A percentile compares a stretch with the other conserved stretches of the same genome.
phyloP scores from a whole-genome alignment of 2,113 vertebrate species.

The Mobula birostris region DNA sequence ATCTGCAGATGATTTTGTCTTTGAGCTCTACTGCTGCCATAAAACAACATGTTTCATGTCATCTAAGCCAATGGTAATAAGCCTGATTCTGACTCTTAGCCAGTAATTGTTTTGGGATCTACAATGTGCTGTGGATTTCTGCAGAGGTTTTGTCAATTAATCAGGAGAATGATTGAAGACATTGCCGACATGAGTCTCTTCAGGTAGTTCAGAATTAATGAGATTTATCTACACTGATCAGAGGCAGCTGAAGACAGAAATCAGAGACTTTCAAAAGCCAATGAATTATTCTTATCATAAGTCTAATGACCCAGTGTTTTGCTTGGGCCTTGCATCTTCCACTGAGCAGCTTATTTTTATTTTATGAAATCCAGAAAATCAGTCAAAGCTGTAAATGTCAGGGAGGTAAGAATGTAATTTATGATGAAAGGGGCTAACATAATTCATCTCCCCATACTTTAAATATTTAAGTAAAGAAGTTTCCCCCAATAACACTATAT shows the following conservation, averaged over 20 bases:
- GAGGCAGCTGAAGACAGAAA: not conserved
- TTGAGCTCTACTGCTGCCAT: too few relatives aligned
- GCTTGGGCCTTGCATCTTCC: not conserved
- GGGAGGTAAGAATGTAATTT: not conserved
- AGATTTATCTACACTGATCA: not conserved
- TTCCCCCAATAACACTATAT: too few relatives aligned
- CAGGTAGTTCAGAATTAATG: not conserved
- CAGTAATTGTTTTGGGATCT: not conserved
- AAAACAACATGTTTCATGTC: too few relatives aligned
- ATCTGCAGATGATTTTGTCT: not conserved
- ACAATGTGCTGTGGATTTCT: not conserved
- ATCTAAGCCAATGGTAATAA: too few relatives aligned
- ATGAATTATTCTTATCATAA: not conserved
- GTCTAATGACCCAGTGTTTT: not conserved
- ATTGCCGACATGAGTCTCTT: not conserved
- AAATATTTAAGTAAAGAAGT: too few relatives aligned
- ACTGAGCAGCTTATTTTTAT: not conserved
- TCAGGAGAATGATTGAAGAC: not conserved
- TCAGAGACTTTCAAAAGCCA: not conserved
- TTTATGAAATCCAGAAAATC: not conserved
- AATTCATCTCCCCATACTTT: not conserved
- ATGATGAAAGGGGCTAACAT: not conserved
- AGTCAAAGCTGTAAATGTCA: not conserved
- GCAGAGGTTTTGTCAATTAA: not conserved
- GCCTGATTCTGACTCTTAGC: too few relatives aligned